These are phyloP conservation scores for Drosophila guanche DNA, from an alignment of 1,140 invertebrate genomes.

Conservation along the genomic window DNA sequence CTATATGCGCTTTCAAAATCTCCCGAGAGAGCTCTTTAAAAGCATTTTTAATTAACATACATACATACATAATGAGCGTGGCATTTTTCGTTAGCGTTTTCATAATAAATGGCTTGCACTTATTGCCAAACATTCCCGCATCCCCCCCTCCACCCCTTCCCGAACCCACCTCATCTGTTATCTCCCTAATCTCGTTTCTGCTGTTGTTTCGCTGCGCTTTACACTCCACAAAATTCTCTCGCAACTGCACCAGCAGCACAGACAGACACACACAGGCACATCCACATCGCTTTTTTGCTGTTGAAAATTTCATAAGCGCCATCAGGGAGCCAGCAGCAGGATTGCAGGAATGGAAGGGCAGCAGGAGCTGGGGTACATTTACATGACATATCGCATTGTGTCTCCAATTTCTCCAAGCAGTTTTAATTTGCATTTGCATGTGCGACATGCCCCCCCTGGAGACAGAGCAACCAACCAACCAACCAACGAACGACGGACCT, in stretches of 20 bases:
- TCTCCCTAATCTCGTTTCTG: too few species aligned
- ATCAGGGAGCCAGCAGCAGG: slow-evolving; percentile 7
- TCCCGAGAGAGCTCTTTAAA: slow-evolving; percentile 73
- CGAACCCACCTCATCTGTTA: too few species aligned
- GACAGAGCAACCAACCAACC: neutral
- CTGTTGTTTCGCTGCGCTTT: too few species aligned
- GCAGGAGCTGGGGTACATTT: slow-evolving; percentile 9
- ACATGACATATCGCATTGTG: slow-evolving; percentile 32
- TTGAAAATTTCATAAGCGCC: slow-evolving; percentile 46
- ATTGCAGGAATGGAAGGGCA: slow-evolving; percentile 1
- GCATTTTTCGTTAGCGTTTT: slow-evolving; percentile 57
- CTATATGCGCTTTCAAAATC: slow-evolving; percentile 70
- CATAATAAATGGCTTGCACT: slow-evolving; percentile 66
- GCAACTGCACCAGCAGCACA: slow-evolving; percentile 8
- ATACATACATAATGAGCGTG: slow-evolving; percentile 73
- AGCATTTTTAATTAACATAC: slow-evolving; percentile 81
- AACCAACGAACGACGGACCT: slow-evolving; percentile 5
- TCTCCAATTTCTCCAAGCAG: slow-evolving; percentile 19
- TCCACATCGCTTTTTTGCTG: slow-evolving; percentile 27
- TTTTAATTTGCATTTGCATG: slow-evolving; percentile 49
- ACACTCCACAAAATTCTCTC: slow-evolving; percentile 4
- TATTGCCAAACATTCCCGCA: slow-evolving; percentile 27
- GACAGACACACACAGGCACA: neutral
- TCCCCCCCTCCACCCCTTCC: neutral
- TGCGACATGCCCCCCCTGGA: slow-evolving; percentile 3